Evolutionary conservation across 2,888 invertebrate species (phyloP).

Genomic region (Metalampra italica): DNA sequence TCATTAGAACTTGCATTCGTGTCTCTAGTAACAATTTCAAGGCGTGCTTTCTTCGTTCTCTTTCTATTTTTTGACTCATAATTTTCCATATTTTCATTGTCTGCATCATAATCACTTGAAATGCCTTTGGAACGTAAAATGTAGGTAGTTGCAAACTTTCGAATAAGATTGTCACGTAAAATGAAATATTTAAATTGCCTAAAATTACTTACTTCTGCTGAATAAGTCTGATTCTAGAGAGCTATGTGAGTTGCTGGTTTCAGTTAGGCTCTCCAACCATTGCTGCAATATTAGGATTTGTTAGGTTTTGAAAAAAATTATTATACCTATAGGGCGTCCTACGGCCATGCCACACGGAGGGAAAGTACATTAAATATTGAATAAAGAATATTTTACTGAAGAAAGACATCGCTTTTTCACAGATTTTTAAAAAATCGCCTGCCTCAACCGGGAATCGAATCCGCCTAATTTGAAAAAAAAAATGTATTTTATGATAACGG

Average conservation of each 20-base stretch:
- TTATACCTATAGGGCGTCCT: no score
- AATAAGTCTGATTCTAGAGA: constrained; percentile 32
- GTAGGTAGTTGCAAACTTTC: no score
- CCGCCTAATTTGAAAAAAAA: no score
- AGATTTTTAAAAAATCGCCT: no score
- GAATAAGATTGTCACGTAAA: background rate
- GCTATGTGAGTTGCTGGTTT: constrained; percentile 45
- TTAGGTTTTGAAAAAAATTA: no score
- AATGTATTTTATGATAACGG: no score
- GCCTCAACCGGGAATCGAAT: no score
- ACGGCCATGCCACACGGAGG: no score
- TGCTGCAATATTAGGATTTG: no score
- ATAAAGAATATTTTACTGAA: no score
- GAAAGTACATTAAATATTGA: no score
- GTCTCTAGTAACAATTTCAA: constrained; percentile 13
- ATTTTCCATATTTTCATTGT: constrained; percentile 21
- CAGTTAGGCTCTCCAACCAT: constrained; percentile 59
- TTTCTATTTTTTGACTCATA: constrained; percentile 14
- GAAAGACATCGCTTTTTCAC: no score
- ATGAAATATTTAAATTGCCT: background rate
- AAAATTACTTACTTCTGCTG: constrained; percentile 22
- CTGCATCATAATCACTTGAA: constrained; percentile 33
- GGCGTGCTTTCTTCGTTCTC: constrained; percentile 18
- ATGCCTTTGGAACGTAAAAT: constrained; percentile 27
- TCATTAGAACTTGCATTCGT: constrained; percentile 12